phyloP scores from a whole-genome alignment of 1,140 invertebrate species.

The Eurosta solidaginis region DNA sequence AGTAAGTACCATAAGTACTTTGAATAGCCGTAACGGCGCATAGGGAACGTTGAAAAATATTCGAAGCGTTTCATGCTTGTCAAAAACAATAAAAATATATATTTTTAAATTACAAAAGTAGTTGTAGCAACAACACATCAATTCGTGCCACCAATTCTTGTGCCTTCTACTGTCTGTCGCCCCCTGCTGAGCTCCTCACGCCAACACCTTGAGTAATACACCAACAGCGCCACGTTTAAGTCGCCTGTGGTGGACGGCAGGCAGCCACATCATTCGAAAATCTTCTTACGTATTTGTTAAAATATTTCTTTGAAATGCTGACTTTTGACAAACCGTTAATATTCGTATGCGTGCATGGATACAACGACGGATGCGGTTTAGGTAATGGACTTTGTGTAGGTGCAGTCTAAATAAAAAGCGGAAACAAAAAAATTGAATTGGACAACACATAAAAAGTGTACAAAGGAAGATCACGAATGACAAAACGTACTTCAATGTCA shows the following conservation, averaged over 20 bases:
- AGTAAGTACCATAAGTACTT: too few relatives aligned
- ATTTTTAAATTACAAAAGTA: background rate
- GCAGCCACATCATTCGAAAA: conserved; percentile 8
- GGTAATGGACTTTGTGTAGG: background rate
- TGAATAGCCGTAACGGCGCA: conserved; percentile 10
- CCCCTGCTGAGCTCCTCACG: background rate
- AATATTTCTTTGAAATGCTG: background rate
- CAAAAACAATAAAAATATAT: conserved; percentile 15
- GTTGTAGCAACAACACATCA: background rate
- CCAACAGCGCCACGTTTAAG: background rate
- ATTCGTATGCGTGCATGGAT: background rate
- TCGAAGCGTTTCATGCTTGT: conserved; percentile 13
- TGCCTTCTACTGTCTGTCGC: background rate
- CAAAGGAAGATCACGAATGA: background rate
- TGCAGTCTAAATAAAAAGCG: background rate
- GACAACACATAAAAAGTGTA: background rate
- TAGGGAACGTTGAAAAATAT: conserved; percentile 19
- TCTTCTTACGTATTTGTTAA: conserved; percentile 13
- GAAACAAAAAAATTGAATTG: background rate
- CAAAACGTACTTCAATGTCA: conserved; percentile 12
- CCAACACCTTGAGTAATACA: background rate
- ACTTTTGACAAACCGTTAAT: background rate
- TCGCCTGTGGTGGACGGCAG: background rate
- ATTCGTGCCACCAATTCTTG: background rate
- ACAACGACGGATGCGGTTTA: background rate